Base-by-base conservation (phyloP, 2,888 invertebrate genomes). In the Drosophila kambysellisi region DNA sequence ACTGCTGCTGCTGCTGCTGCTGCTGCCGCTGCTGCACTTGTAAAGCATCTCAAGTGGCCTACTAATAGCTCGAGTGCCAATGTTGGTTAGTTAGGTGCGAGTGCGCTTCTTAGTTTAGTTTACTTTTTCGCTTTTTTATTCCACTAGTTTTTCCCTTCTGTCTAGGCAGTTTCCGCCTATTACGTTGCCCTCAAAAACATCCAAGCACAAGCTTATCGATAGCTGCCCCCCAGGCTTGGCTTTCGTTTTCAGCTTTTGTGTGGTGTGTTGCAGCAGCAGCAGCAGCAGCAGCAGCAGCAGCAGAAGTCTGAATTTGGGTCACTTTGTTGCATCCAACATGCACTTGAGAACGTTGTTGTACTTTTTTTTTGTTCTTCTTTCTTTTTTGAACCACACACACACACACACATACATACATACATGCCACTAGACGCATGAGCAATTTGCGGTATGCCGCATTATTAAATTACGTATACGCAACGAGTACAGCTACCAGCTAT, bases 1-100 rank as follows among this genome's bases (percentile, higher is more conserved):
- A 9, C 9, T 33, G 39, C 39, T 37, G 37, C 37, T 50, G 58
- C 66, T 56, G 54, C 37, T 57, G 69, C 61, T 66, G 66, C 62
- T 46, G 59, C 33, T 64, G 59, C 51, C 52, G 71, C 69, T 72
- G 74, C 69, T 85, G 88, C 90, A 86, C 85, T 89, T 90, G 88
- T 81, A 67, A 79, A 85, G 90, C 76, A 78, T 86, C 83, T 78
- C 74, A 70, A 90, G 87, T 83, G 86, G 76, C 77, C 89, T 74
- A 85, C 90, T 87, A 90, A 87, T 88, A 88, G 75, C 88, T 88
- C 71, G 70, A 89, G 81, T 76, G 76, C 33, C 61, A 67, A 67
- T 74, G 78, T 74, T 69, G 63, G 63, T 76, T 73, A 65, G 69
- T 58, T 69, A 52, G 33, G 58, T 71, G 57, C 52, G 60, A 62